phyloP scores from a whole-genome alignment of 2,113 vertebrate genomes.

The Nicator chloris region DNA sequence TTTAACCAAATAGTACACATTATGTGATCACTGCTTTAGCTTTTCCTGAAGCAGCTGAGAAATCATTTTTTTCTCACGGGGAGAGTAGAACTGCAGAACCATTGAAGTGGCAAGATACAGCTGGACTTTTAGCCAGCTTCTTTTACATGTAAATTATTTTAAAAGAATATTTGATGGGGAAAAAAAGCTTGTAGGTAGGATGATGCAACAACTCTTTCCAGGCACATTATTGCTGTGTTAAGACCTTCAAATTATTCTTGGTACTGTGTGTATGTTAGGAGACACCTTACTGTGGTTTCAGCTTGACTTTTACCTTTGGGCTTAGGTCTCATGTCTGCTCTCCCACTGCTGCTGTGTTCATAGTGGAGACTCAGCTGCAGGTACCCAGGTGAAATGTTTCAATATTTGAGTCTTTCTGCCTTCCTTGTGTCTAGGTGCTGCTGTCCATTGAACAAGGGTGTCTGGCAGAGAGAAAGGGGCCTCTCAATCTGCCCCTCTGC shows the following conservation, averaged over 20 bases:
- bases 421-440: neutral
- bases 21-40: neutral
- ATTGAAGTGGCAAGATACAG: neutral
- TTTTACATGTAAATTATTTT: neutral
- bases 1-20: neutral
- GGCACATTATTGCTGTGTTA: neutral
- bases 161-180: neutral
- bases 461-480: neutral
- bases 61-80: neutral
- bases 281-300: neutral
- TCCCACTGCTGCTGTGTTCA: neutral
- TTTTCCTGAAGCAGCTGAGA: neutral
- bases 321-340: neutral
- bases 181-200: neutral
- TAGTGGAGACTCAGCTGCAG: neutral
- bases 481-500: neutral
- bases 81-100: neutral
- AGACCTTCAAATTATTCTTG: neutral
- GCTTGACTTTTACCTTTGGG: neutral
- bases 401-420: neutral
- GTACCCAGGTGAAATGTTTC: neutral
- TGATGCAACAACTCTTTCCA: neutral
- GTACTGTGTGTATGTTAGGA: neutral
- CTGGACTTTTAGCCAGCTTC: neutral
- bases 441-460: accelerated